Evolutionary conservation across 2,888 invertebrate genomes (phyloP), one percentile per base, ranked within the genome.

Genomic region (Yponomeuta cagnagella): DNA sequence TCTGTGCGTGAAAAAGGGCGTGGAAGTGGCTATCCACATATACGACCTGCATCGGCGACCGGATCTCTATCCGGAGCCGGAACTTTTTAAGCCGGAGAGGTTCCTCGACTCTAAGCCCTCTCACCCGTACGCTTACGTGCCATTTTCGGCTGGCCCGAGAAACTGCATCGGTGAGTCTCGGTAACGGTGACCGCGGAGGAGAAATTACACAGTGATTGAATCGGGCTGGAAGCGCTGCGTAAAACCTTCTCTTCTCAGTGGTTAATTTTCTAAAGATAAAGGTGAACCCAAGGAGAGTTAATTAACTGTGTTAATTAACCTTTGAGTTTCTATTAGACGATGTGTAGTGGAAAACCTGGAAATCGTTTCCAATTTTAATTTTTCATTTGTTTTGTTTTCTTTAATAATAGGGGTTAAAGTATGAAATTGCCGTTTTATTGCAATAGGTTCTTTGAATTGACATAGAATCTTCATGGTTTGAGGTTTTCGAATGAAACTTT

Each of bases 91-190:
- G 15, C 93, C 94, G 0, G 94, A 95, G 73, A 74, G 89, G 94
- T 86, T 95, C 71, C 92, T 94, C 0, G 93, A 93, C 73, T 90
- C 89, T 33, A 83, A 86, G 9, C 73, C 77, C 6, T 86, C 94
- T 65, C 94, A 95, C 85, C 94, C 94, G 0, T 95, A 93, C 74
- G 90, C 93, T 0, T 95, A 92, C 75, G 89, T 95, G 69, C 95
- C 95, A 0, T 95, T 95, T 74, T 95, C 95, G 75, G 95, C 95
- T 0, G 95, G 95, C 0, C 93, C 93, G 0, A 90, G 95, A 65
- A 95, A 95, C 79, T 95, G 95, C 77, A 95, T 95, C 72, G 95
- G 95, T 94, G 82, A 78, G 77, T 71, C 63, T 43, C 63, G n/a
- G 37, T 37, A 37, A 37, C 37, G 2, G 37, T 69, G 52, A 52